Evolutionary conservation across 2,113 vertebrate species (phyloP), one percentile per base, ranked within the genome.

Genomic region (Aegypius monachus): DNA sequence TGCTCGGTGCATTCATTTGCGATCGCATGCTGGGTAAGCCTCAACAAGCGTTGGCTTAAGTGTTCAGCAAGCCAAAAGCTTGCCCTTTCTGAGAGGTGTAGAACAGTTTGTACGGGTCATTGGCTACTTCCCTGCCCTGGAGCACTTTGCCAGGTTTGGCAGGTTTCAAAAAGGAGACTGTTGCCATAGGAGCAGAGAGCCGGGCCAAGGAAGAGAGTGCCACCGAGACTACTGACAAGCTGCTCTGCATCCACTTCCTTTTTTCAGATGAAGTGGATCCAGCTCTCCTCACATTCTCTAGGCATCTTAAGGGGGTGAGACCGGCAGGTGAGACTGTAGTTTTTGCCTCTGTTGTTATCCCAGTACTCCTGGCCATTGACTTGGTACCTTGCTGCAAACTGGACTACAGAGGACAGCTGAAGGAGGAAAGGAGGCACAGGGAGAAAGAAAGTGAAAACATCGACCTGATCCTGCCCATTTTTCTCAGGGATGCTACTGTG

Each of bases 221-320:
- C 40, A 50, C 31, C 0, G 0, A 52, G 68, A 67, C 25, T 56
- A 32, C 52, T 11, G 62, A 27, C 56, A 56, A 19, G 18, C 68
- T 82, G 86, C 71, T 61, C 29, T 16, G 34, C 34, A 47, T 21
- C 18, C 32, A 5, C 29, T 19, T 9, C 25, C 36, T 61, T 50
- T 3, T 11, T 18, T 99, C 96, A 99, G 90, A 98, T 99, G 89
- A 99, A 99, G 95, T 99, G 99, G 97, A 99, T 98, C 98, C 99
- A 98, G 97, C 99, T 99, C 59, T 98, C 98, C 82, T 99, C 99
- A n/a, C 99, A 99, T 90, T 99, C 99, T 32, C 98, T 98, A 0
- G 99, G 99, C 95, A 99, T 98, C 18, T 97, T 98, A 65, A 99
- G 97, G 29, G 98, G 98, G 79, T 99, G 99, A 89, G 96, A 97